Evolutionary conservation across 2,888 invertebrate genomes (phyloP), one percentile per base, ranked within the genome.

Genomic region (Sinotaia quadrata): DNA sequence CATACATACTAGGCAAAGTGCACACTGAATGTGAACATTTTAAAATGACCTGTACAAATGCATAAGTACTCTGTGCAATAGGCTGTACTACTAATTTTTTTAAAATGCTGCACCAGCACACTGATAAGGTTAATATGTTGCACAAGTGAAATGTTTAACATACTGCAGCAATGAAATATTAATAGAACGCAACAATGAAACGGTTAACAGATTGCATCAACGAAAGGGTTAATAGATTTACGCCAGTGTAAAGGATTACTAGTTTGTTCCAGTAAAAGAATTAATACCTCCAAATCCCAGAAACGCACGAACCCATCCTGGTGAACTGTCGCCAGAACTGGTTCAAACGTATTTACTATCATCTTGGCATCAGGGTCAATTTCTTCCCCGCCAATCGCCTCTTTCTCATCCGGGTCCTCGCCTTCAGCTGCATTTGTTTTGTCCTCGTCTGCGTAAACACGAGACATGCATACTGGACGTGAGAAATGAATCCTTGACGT

Each of bases 261-360:
- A n/a, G n/a, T n/a, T n/a, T n/a, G n/a, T n/a, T n/a, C n/a, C n/a
- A n/a, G n/a, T n/a, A n/a, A n/a, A n/a, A n/a, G n/a, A n/a, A n/a
- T n/a, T n/a, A 74, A 51, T 65, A 85, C 84, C 72, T 83, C 75
- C 51, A 81, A 72, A 36, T 77, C 81, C 87, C 87, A 87, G 80
- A 86, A 86, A 29, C 86, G 69, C 33, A 86, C 81, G 59, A 76
- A 81, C 24, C 83, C 78, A 70, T 86, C 86, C 66, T 85, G 83
- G 67, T 86, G 84, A 24, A 81, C 81, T 24, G 85, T 78, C 4
- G 84, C 85, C 12, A 87, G 77, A 31, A 87, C 78, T 2, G 85
- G 84, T 33, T 82, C 83, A 57, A 78, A 86, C 1, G 75, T 78
- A 31, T 84, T 82, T 33, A 82, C 81, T 24, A 84, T 81, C 73